Conservation (phyloP, 2,113 vertebrate genomes). For the Plecturocebus donacophilus region DNA sequence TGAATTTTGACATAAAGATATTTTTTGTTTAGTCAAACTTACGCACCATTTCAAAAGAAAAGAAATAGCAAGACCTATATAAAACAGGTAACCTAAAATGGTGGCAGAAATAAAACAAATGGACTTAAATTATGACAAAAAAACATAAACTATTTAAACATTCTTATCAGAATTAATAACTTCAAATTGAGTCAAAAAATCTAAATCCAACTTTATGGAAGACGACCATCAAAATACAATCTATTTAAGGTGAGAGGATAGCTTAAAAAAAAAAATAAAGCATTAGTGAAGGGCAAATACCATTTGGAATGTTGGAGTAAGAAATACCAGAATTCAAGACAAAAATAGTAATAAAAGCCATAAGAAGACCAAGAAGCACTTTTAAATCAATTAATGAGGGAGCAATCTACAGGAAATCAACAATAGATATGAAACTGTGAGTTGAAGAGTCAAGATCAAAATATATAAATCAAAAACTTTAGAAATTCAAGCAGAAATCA, state of each 20-base stretch:
- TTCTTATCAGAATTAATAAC: background rate
- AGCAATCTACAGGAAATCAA: background rate
- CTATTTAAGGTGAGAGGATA: background rate
- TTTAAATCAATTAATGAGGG: background rate
- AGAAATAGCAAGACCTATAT: background rate
- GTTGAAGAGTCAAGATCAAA: background rate
- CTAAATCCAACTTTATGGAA: background rate
- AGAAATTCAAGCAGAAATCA: conserved; percentile 1
- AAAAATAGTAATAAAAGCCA: background rate
- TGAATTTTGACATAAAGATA: background rate
- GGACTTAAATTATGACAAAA: background rate
- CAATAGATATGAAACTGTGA: background rate
- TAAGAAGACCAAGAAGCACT: background rate
- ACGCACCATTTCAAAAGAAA: background rate
- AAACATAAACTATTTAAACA: background rate
- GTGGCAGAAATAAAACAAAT: background rate
- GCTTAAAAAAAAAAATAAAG: background rate
- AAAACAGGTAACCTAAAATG: background rate
- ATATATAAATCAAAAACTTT: background rate
- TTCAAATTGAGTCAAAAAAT: background rate
- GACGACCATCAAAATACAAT: background rate
- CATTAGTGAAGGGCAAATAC: background rate
- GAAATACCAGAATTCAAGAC: background rate
- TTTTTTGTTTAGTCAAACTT: background rate
- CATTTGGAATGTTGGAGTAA: background rate